These are phyloP conservation scores for Calephelis perditalis DNA, from an alignment of 2,888 invertebrate species.

Conservation along the genomic window DNA sequence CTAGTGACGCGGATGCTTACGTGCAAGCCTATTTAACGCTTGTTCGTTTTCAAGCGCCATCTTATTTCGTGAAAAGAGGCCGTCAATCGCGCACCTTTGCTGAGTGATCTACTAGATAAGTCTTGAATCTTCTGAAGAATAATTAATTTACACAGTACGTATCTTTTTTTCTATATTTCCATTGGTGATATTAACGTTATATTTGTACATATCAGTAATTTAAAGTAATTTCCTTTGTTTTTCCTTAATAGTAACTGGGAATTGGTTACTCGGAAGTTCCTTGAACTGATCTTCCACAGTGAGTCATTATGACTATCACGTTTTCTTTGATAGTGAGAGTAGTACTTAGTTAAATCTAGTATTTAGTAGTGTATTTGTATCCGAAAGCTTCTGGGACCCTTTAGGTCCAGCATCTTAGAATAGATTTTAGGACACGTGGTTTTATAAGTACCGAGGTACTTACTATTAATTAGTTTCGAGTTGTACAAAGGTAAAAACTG, in stretches of 20 bases:
- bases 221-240: background rate
- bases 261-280: conserved; percentile 26
- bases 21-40: conserved; percentile 45
- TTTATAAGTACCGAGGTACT: too few species aligned
- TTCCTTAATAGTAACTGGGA: background rate
- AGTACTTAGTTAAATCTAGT: background rate
- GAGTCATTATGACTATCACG: conserved; percentile 17
- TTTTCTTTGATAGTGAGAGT: background rate
- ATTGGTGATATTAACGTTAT: background rate
- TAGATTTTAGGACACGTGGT: too few species aligned
- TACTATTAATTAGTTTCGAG: too few species aligned
- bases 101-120: conserved; percentile 59
- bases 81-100: conserved; percentile 73
- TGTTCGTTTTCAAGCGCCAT: conserved; percentile 43
- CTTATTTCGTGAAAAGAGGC: conserved; percentile 66
- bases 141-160: conserved; percentile 54
- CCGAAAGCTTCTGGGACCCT: too few species aligned
- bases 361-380: background rate
- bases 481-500: too few species aligned
- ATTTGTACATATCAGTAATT: conserved; percentile 11
- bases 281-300: conserved; percentile 27
- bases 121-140: conserved; percentile 39
- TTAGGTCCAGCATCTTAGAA: too few species aligned
- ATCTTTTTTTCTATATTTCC: conserved; percentile 16
- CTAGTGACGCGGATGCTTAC: conserved; percentile 57